Evolutionary conservation across 2,888 invertebrate species (phyloP).

Genomic region (Mesorhabditis sp.): DNA sequence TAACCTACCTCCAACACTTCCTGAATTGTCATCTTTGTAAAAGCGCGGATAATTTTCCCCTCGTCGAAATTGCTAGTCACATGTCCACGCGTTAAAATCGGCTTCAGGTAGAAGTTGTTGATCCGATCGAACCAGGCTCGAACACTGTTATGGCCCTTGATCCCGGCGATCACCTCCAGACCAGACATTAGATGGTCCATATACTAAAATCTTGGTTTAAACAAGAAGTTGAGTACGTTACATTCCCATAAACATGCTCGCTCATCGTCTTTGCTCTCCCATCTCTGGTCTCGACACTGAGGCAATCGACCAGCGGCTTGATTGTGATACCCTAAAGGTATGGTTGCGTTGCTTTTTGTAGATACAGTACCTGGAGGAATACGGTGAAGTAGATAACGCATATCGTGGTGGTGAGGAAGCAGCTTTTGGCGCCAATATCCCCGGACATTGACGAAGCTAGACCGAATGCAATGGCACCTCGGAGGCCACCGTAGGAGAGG

Average conservation of each 20-base stretch:
- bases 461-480: conserved; percentile 95
- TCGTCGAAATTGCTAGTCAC: not conserved
- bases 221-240: not conserved
- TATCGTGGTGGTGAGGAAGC: conserved; percentile 94
- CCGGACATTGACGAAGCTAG: conserved; percentile 77
- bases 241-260: conserved; percentile 90
- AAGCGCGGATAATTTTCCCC: not conserved
- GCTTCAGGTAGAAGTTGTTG: conserved; percentile 4
- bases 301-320: conserved; percentile 86
- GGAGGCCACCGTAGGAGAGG: conserved; percentile 93
- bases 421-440: conserved; percentile 74
- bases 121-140: conserved; percentile 3
- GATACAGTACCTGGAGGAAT: conserved; percentile 75
- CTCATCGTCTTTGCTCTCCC: conserved; percentile 89
- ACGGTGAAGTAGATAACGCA: conserved; percentile 97
- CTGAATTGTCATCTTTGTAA: not conserved
- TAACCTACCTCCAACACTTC: conserved; percentile 4
- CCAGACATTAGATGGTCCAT: conserved; percentile 97
- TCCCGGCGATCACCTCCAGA: conserved; percentile 88
- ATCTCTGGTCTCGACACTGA: conserved; percentile 86
- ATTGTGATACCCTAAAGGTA: conserved; percentile 82
- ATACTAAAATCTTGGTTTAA: conserved; percentile 67
- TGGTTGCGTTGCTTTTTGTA: not conserved
- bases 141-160: conserved; percentile 70
- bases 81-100: not conserved